Base-by-base conservation (phyloP, 2,113 vertebrate species). In the Scartelaos histophorus region DNA sequence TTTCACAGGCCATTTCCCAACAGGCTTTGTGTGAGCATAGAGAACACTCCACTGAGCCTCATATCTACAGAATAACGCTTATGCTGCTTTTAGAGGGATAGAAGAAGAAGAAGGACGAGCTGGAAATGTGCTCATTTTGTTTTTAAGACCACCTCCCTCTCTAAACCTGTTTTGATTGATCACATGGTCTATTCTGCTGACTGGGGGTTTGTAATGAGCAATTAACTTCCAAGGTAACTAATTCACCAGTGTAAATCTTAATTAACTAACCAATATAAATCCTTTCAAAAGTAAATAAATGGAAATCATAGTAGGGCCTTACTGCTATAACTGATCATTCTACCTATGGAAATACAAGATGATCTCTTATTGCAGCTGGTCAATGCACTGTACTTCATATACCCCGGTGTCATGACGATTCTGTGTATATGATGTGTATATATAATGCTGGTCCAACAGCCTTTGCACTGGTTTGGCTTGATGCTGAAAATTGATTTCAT, bases 1-100 rank as follows among this genome's bases (percentile, higher is more conserved):
- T 86, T 87, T 86, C 69, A 86, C 80, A 77, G 83, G 77, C 75
- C 76, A 70, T 82, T 87, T 83, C 77, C 80, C 78, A 35, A n/a
- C 66, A 46, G 81, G 77, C 47, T 70, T 22, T 78, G 49, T 82
- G 83, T 76, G 71, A 49, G 68, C 76, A 72, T 77, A 85, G 73
- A 35, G 53, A 56, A 0, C 47, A 58, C 47, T 62, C 67, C 24
- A 21, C 46, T 62, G 62, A 82, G 69, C 75, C 72, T n/a, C 61
- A 61, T 67, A 15, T 29, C 29, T 29, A 29, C 57, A 60, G 57
- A 60, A 25, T 60, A 70, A 49, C n/a, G 35, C 73, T 77, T 54
- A 22, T 66, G 9, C 13, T 13, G 66, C 67, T 71, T 66, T 66
- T 21, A 66, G 4, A 38, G n/a, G 38, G 19, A 43, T 66, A 13